These are phyloP conservation scores for Cossypha dichroa DNA, from an alignment of 2,797 vertebrate species.

Conservation along the genomic window DNA sequence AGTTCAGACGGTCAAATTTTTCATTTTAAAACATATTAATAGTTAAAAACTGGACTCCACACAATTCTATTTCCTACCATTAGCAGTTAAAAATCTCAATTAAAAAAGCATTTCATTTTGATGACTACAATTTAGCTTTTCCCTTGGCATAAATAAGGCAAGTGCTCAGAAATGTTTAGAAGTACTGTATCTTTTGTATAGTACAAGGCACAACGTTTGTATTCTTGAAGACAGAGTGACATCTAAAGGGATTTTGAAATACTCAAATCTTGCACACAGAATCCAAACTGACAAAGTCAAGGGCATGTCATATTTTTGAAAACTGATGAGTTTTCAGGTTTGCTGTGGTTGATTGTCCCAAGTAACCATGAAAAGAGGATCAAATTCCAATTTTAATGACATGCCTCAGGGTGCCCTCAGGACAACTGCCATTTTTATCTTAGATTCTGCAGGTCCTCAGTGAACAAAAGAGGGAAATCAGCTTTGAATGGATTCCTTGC, in stretches of 20 bases:
- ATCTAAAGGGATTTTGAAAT: constrained; percentile 93
- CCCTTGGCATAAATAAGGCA: constrained; percentile 45
- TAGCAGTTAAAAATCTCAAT: constrained; percentile 46
- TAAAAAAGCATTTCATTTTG: constrained; percentile 45
- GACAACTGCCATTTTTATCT: constrained; percentile 96
- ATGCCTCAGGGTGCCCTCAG: constrained; percentile 93
- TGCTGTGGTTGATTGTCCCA: constrained; percentile 91
- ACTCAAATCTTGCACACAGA: constrained; percentile 65
- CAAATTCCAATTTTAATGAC: constrained; percentile 97
- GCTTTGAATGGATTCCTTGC: constrained; percentile 82
- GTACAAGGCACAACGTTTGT: constrained; percentile 8
- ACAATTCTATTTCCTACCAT: constrained; percentile 47
- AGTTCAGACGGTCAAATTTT: neutral
- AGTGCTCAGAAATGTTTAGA: constrained; percentile 24
- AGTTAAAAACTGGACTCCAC: constrained; percentile 6
- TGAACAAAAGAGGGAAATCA: constrained; percentile 78
- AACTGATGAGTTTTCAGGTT: constrained; percentile 96
- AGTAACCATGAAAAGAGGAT: constrained; percentile 90
- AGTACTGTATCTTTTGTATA: neutral
- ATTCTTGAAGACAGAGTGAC: constrained; percentile 98
- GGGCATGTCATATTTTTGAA: constrained; percentile 87
- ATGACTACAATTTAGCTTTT: constrained; percentile 57
- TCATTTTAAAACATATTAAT: neutral
- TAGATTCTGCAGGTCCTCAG: constrained; percentile 82
- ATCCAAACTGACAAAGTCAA: constrained; percentile 86